These are phyloP conservation scores for Papilio polytes DNA, from an alignment of 1,140 invertebrate genomes.

Conservation along the genomic window DNA sequence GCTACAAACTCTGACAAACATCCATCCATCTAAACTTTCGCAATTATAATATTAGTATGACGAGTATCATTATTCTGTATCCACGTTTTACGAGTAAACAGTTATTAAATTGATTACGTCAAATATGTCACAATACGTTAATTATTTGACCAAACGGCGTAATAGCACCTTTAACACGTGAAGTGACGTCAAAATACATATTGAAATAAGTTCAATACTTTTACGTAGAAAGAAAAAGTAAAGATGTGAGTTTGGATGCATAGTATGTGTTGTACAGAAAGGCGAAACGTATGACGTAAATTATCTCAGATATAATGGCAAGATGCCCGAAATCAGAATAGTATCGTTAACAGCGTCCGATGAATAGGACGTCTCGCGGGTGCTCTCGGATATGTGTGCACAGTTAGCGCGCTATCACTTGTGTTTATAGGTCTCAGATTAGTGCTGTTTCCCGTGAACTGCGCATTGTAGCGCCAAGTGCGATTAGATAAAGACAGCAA, in stretches of 20 bases:
- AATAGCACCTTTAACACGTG: conserved; percentile 1
- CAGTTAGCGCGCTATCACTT: not conserved
- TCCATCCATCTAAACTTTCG: too few relatives aligned
- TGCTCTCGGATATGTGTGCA: not conserved
- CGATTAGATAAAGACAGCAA: conserved; percentile 43
- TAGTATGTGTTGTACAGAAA: not conserved
- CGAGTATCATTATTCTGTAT: not conserved
- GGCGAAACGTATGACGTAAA: conserved; percentile 47
- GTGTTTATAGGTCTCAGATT: not conserved
- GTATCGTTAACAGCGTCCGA: conserved; percentile 47
- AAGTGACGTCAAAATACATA: conserved; percentile 30
- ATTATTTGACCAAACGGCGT: not conserved
- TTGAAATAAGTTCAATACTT: conserved; percentile 22
- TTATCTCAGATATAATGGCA: conserved; percentile 51
- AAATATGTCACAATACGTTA: not conserved
- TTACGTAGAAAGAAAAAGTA: not conserved
- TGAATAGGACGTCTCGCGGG: conserved; percentile 34
- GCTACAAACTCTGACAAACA: too few relatives aligned
- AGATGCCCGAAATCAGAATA: conserved; percentile 55
- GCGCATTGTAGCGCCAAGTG: conserved; percentile 43
- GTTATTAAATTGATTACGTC: conserved; percentile 23
- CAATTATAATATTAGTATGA: too few relatives aligned
- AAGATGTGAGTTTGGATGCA: conserved; percentile 25
- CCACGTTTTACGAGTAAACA: not conserved
- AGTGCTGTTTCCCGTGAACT: conserved; percentile 36